Percentiles rank a stretch among this genome's conserved stretches.
Conservation (phyloP, 2,797 vertebrate genomes). For the Danionella dracula region DNA sequence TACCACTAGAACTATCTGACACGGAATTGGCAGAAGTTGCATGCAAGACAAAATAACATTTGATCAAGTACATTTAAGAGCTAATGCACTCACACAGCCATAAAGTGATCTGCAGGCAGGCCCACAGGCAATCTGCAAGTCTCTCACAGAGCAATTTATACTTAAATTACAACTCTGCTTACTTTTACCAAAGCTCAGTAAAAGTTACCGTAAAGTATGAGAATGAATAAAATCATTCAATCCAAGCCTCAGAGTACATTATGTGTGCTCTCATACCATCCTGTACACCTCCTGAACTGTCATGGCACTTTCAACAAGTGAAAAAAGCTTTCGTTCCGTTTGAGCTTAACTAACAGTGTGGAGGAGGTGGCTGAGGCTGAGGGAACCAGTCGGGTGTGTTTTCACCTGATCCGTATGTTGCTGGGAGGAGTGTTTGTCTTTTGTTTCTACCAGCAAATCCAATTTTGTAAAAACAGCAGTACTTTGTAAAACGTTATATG, state of each 20-base stretch:
- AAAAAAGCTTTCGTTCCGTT: not conserved
- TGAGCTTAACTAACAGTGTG: slow-evolving; percentile 26
- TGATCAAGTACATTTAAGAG: slow-evolving; percentile 2
- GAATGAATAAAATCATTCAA: not conserved
- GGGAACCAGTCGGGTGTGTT: slow-evolving; percentile 29
- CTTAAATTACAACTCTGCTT: not conserved
- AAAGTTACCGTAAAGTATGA: not conserved
- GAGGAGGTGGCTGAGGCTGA: not conserved
- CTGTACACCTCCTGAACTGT: slow-evolving; percentile 55
- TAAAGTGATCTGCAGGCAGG: slow-evolving; percentile 13
- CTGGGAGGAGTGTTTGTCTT: not conserved
- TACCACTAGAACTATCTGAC: slow-evolving; percentile 50
- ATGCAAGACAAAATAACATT: slow-evolving; percentile 8
- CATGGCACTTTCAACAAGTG: not conserved
- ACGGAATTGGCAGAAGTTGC: slow-evolving; percentile 29
- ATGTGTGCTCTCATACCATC: slow-evolving; percentile 31
- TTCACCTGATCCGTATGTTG: not conserved
- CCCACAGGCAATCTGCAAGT: not conserved
- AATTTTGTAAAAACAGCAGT: too few species aligned
- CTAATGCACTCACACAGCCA: slow-evolving; percentile 26
- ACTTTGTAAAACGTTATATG: too few species aligned
- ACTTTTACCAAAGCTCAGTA: slow-evolving; percentile 7
- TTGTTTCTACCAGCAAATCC: not conserved
- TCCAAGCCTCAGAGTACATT: not conserved
- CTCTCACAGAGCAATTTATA: not conserved